These are phyloP conservation scores for Tipula vernalis DNA, from an alignment of 2,888 invertebrate genomes.

Conservation along the genomic window DNA sequence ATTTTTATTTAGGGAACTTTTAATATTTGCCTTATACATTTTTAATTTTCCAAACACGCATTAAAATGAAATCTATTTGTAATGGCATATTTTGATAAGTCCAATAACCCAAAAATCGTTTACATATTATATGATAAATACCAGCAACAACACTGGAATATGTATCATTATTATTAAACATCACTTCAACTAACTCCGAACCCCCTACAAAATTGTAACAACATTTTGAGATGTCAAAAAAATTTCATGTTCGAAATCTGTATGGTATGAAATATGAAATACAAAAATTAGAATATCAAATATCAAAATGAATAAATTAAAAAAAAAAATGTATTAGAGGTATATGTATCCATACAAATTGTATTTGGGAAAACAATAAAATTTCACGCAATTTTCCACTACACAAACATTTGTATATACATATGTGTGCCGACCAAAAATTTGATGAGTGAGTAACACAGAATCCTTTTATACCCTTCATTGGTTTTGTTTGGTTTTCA, in stretches of 20 bases:
- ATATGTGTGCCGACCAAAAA: not conserved
- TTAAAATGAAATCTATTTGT: too few species aligned
- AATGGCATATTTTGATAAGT: not conserved
- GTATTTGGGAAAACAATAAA: not conserved
- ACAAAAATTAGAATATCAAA: not conserved
- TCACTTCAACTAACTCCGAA: not conserved
- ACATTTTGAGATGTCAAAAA: not conserved
- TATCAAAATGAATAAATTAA: not conserved
- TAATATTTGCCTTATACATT: too few species aligned
- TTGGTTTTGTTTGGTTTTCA: not conserved
- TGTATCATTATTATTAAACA: not conserved
- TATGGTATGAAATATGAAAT: not conserved
- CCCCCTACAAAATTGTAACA: not conserved
- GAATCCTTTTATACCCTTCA: not conserved
- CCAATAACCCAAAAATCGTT: not conserved
- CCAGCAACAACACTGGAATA: not conserved
- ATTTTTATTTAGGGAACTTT: too few species aligned
- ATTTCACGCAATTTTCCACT: not conserved
- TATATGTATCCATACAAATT: not conserved
- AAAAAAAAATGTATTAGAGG: not conserved
- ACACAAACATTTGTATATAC: not conserved
- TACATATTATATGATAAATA: not conserved
- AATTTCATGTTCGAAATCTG: not conserved
- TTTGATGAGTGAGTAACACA: not conserved
- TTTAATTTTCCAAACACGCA: too few species aligned